phyloP scores from a whole-genome alignment of 2,797 vertebrate genomes.

The Carcharodon carcharias region DNA sequence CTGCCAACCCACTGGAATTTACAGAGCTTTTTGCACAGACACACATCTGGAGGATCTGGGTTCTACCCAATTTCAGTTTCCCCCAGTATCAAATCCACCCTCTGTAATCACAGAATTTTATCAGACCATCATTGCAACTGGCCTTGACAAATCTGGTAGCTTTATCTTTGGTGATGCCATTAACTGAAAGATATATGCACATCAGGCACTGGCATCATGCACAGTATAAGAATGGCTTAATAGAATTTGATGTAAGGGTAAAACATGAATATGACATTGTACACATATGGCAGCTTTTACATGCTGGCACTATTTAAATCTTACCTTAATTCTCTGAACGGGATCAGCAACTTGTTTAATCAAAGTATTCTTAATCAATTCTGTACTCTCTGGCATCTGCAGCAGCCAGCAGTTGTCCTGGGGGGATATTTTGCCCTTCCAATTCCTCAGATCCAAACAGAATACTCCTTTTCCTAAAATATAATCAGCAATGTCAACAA shows the following conservation, averaged over 20 bases:
- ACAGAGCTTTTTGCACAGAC: neutral
- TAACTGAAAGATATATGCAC: neutral
- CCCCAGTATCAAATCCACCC: neutral
- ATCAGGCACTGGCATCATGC: too few species aligned
- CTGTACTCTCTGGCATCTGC: constrained; percentile 52
- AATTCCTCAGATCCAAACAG: constrained; percentile 63
- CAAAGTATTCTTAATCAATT: constrained; percentile 55
- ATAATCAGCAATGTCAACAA: neutral
- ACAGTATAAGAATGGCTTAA: neutral
- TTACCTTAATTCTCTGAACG: constrained; percentile 58
- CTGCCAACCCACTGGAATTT: neutral
- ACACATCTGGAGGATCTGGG: neutral
- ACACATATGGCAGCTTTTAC: too few species aligned
- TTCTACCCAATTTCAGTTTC: neutral
- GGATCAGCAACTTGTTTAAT: constrained; percentile 60
- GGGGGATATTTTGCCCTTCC: constrained; percentile 54
- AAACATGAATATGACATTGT: neutral
- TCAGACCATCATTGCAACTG: neutral
- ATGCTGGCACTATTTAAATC: neutral
- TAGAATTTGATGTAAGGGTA: neutral
- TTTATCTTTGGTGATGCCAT: neutral
- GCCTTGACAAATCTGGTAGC: neutral
- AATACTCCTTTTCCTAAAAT: constrained; percentile 58
- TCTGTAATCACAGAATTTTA: neutral
- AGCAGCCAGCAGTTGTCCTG: constrained; percentile 56